Percentiles rank a stretch among this genome's conserved stretches.
phyloP scores from a whole-genome alignment of 1,140 invertebrate species.

The Leptopilina clavipes region DNA sequence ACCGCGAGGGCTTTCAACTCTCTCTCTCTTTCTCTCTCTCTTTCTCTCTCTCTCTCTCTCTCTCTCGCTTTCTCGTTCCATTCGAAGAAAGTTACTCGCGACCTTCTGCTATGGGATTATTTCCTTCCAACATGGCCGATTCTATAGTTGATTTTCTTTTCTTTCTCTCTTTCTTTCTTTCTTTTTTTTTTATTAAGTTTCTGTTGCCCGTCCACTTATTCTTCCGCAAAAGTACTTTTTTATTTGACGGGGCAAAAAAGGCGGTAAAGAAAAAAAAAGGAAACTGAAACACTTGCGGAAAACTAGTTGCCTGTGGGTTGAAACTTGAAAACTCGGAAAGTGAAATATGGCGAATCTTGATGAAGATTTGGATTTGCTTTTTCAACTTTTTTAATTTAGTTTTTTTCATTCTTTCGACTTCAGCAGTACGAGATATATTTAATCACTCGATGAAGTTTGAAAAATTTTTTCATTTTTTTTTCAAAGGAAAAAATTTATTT shows the following conservation, averaged over 20 bases:
- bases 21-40: neutral
- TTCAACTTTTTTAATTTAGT: neutral
- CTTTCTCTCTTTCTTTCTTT: neutral
- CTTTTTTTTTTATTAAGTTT: constrained; percentile 4
- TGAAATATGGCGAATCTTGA: constrained; percentile 12
- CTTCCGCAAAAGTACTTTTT: constrained; percentile 6
- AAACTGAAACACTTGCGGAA: constrained; percentile 14
- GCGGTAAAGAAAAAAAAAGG: neutral
- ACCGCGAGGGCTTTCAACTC: constrained; percentile 13
- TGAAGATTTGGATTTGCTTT: neutral
- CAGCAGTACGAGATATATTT: neutral
- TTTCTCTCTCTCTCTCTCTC: neutral
- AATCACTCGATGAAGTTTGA: no score
- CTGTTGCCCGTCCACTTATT: neutral
- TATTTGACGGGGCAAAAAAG: neutral
- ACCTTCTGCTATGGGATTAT: neutral
- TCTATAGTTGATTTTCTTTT: neutral
- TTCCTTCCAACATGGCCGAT: constrained; percentile 12
- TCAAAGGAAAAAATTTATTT: no score
- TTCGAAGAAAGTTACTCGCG: neutral
- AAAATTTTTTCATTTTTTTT: no score
- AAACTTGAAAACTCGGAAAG: neutral
- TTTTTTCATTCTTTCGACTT: neutral
- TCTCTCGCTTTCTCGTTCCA: no score
- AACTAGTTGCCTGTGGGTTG: neutral